phyloP scores from a whole-genome alignment of 2,888 invertebrate species.

The Amiota mariae region DNA sequence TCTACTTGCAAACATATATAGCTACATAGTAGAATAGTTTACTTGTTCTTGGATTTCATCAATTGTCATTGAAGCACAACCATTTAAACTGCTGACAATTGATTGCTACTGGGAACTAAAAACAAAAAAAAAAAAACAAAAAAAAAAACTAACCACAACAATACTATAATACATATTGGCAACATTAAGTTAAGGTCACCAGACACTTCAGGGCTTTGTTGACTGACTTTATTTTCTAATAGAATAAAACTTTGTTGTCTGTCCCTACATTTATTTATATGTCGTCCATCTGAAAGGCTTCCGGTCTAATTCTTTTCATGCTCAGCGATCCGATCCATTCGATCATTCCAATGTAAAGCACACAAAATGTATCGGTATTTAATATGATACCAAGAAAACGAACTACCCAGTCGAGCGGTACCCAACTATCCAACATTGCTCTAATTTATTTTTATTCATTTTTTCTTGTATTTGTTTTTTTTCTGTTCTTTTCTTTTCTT shows the following conservation, averaged over 20 bases:
- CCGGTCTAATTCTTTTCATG: conserved; percentile 34
- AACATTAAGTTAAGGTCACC: not conserved
- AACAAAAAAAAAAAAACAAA: too few relatives aligned
- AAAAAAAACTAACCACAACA: too few relatives aligned
- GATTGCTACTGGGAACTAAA: not conserved
- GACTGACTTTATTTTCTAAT: too few relatives aligned
- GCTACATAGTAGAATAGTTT: not conserved
- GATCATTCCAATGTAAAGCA: conserved; percentile 6
- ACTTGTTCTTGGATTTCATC: conserved; percentile 16
- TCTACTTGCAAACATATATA: too few relatives aligned
- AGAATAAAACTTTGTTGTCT: too few relatives aligned
- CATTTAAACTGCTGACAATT: not conserved
- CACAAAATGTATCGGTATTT: conserved; percentile 12
- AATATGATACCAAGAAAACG: not conserved
- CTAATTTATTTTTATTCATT: conserved; percentile 23
- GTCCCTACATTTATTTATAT: too few relatives aligned
- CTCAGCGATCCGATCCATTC: conserved; percentile 29
- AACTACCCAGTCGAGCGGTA: conserved; percentile 20
- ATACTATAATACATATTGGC: too few relatives aligned
- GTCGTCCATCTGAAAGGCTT: conserved; percentile 18
- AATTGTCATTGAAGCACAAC: conserved; percentile 14
- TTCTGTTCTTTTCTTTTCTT: not conserved
- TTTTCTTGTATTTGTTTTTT: not conserved
- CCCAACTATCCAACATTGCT: conserved; percentile 22
- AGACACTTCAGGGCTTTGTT: not conserved